Evolutionary conservation across 2,797 vertebrate species (phyloP).

Genomic region (Anabacerthia variegaticeps): DNA sequence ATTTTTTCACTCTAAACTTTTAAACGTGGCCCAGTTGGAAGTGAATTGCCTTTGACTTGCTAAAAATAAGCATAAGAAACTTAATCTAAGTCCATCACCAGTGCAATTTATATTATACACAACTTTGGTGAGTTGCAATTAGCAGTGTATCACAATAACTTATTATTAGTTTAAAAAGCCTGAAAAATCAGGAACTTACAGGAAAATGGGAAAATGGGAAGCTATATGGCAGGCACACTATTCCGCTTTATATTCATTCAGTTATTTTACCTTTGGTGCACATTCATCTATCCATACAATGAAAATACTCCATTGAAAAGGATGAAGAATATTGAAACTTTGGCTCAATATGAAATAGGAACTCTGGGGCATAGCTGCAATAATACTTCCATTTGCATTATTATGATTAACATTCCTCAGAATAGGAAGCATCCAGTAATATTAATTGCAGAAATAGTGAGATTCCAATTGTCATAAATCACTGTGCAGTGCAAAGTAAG

Average conservation of each 20-base stretch:
- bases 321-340: slow-evolving; percentile 11
- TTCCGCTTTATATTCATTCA: slow-evolving; percentile 33
- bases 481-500: background rate
- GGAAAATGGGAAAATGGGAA: slow-evolving; percentile 45
- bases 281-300: slow-evolving; percentile 15
- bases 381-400: slow-evolving; percentile 62
- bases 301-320: background rate
- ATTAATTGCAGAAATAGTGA: slow-evolving; percentile 56
- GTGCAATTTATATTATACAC: slow-evolving; percentile 59
- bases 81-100: slow-evolving; percentile 53
- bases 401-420: slow-evolving; percentile 24
- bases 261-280: slow-evolving; percentile 28
- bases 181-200: slow-evolving; percentile 59
- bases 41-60: slow-evolving; percentile 23
- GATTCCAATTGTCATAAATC: slow-evolving; percentile 38
- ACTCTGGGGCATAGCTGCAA: background rate
- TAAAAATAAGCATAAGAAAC: slow-evolving; percentile 69
- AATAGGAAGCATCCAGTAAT: slow-evolving; percentile 33
- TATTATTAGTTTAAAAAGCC: slow-evolving; percentile 72
- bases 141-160: slow-evolving; percentile 69
- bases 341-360: slow-evolving; percentile 2
- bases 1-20: slow-evolving; percentile 23
- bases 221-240: slow-evolving; percentile 25
- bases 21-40: slow-evolving; percentile 36
- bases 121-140: slow-evolving; percentile 71